Percentiles rank a stretch among this genome's conserved stretches.
These are phyloP conservation scores for Hydrotaea cyrtoneurina DNA, from an alignment of 2,888 invertebrate species.

Conservation along the genomic window DNA sequence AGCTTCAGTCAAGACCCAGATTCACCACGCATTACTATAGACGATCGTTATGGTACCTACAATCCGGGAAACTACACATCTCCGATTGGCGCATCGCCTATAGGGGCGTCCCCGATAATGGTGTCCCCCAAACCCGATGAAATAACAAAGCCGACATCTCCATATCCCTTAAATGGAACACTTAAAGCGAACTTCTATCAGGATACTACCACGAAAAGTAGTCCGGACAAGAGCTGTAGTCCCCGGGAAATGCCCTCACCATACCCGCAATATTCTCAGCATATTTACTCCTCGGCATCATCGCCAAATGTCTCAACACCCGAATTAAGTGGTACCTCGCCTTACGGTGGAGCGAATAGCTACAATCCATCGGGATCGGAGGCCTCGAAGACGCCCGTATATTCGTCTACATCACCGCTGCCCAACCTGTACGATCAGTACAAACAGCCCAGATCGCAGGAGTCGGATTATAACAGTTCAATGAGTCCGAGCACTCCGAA, in stretches of 20 bases:
- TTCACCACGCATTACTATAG: conserved; percentile 85
- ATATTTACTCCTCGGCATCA: conserved; percentile 83
- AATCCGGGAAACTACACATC: conserved; percentile 88
- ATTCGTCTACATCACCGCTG: conserved; percentile 78
- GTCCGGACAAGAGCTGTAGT: conserved; percentile 91
- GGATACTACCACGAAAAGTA: conserved; percentile 91
- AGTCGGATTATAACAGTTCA: conserved; percentile 82
- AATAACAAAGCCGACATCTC: conserved; percentile 84
- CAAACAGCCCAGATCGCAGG: conserved; percentile 82
- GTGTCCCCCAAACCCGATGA: conserved; percentile 88
- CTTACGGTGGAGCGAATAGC: conserved; percentile 78
- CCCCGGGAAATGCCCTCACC: conserved; percentile 87
- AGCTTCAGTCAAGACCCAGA: conserved; percentile 90
- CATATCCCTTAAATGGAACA: conserved; percentile 89
- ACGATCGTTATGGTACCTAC: conserved; percentile 84
- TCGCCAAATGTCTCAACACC: conserved; percentile 82
- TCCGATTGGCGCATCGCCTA: conserved; percentile 83
- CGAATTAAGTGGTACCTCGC: conserved; percentile 78
- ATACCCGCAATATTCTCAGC: conserved; percentile 83
- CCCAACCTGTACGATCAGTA: conserved; percentile 83
- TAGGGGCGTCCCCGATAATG: conserved; percentile 85
- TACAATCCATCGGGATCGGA: conserved; percentile 79
- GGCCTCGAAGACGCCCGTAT: conserved; percentile 79
- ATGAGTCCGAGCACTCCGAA: conserved; percentile 82
- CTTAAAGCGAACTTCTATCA: conserved; percentile 94